Evolutionary conservation across 1,140 invertebrate species (phyloP).

Genomic region (Listronotus bonariensis): DNA sequence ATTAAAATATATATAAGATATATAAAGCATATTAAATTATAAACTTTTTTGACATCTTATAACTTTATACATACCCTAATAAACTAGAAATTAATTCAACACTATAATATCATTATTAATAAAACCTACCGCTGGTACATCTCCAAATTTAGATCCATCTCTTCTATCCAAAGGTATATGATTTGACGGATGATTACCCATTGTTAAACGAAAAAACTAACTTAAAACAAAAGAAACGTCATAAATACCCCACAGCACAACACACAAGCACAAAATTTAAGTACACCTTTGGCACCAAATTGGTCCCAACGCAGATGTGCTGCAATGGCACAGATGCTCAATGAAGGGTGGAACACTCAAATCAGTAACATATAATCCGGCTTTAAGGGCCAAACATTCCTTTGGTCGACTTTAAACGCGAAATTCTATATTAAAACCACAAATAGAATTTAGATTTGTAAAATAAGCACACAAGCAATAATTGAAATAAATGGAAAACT

Average conservation of each 20-base stretch:
- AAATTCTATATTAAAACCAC: background rate
- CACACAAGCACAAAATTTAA: conserved; percentile 17
- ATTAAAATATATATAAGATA: too few relatives aligned
- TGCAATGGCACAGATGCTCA: conserved; percentile 42
- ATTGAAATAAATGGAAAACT: background rate
- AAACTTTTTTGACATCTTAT: too few relatives aligned
- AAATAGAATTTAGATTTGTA: too few relatives aligned
- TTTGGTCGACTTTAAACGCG: conserved; percentile 17
- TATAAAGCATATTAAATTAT: too few relatives aligned
- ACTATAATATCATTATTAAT: too few relatives aligned
- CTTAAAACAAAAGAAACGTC: conserved; percentile 21
- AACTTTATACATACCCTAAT: too few relatives aligned
- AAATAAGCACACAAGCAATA: too few relatives aligned
- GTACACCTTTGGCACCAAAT: conserved; percentile 12
- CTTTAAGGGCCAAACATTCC: conserved; percentile 2
- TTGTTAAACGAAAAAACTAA: conserved; percentile 45
- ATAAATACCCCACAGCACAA: conserved; percentile 10
- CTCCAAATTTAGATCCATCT: conserved; percentile 49
- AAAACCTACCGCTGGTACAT: conserved; percentile 47
- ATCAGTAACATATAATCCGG: conserved; percentile 6
- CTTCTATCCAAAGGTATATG: conserved; percentile 69
- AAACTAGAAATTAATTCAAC: too few relatives aligned
- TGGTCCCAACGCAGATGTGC: conserved; percentile 35
- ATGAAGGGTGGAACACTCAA: conserved; percentile 30
- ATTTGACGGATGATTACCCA: conserved; percentile 73